Percentiles rank a stretch among this genome's conserved stretches.
Conservation (phyloP, 2,888 invertebrate genomes). For the Petrolisthes cinctipes region DNA sequence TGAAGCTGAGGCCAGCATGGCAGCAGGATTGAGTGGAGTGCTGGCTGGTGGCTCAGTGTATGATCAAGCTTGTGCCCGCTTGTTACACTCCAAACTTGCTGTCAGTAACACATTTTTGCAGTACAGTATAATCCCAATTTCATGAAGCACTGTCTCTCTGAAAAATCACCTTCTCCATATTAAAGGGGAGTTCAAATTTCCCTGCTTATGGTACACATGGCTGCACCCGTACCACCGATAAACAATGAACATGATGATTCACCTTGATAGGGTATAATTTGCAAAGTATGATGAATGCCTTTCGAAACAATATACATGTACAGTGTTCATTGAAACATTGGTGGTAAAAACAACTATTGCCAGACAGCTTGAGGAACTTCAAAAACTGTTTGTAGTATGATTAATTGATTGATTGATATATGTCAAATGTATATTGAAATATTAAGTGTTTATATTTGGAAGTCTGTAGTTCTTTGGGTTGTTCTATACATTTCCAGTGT, state of each 20-base stretch:
- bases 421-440: too few relatives aligned
- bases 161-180: background rate
- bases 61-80: constrained; percentile 82
- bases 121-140: background rate
- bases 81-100: constrained; percentile 80
- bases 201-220: too few relatives aligned
- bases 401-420: too few relatives aligned
- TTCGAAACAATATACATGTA: too few relatives aligned
- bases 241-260: background rate
- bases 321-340: too few relatives aligned
- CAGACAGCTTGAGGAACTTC: background rate
- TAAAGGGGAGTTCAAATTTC: background rate
- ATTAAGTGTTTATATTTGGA: too few relatives aligned
- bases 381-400: too few relatives aligned
- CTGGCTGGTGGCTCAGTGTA: constrained; percentile 85
- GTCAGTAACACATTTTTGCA: background rate
- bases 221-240: background rate
- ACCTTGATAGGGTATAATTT: too few relatives aligned
- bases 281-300: too few relatives aligned
- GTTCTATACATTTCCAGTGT: too few relatives aligned
- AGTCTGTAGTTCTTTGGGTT: too few relatives aligned
- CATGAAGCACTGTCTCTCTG: background rate
- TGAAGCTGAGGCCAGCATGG: constrained; percentile 80
- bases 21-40: constrained; percentile 79
- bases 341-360: too few relatives aligned